These are phyloP conservation scores for Gnathonemus echidnorhynchus DNA, from an alignment of 2,113 vertebrate species.

Conservation along the genomic window DNA sequence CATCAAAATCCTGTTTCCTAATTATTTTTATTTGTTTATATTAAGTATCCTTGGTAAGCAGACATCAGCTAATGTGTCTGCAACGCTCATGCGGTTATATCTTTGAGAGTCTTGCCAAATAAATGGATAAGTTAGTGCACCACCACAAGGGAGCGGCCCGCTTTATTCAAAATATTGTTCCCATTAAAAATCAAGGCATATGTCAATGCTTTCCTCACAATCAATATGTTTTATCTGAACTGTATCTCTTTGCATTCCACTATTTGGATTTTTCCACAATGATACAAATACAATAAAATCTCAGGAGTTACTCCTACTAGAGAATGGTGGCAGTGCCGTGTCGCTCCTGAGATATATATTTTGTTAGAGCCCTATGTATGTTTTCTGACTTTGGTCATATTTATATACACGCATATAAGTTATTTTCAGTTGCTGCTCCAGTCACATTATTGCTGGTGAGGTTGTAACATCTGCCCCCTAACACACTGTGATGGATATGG, in stretches of 20 bases:
- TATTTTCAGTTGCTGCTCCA: neutral
- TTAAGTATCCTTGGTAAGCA: neutral
- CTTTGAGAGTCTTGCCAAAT: neutral
- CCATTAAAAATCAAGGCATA: neutral
- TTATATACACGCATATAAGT: neutral
- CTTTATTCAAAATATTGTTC: neutral
- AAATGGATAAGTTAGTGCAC: neutral
- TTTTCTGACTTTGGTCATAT: neutral
- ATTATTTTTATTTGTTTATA: neutral
- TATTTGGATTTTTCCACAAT: neutral
- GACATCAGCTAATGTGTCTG: neutral
- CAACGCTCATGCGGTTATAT: neutral
- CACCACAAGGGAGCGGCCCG: neutral
- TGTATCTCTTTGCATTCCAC: neutral
- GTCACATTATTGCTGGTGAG: neutral
- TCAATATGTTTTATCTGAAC: slow-evolving; percentile 5
- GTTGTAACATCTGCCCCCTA: neutral
- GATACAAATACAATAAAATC: neutral
- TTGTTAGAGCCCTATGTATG: neutral
- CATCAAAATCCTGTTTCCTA: neutral
- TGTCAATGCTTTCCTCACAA: neutral
- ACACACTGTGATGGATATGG: neutral
- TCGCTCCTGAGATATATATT: neutral
- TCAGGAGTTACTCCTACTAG: neutral
- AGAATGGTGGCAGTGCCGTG: neutral